Base-by-base conservation (phyloP, 2,888 invertebrate species). In the Orthonychiurus folsomi region DNA sequence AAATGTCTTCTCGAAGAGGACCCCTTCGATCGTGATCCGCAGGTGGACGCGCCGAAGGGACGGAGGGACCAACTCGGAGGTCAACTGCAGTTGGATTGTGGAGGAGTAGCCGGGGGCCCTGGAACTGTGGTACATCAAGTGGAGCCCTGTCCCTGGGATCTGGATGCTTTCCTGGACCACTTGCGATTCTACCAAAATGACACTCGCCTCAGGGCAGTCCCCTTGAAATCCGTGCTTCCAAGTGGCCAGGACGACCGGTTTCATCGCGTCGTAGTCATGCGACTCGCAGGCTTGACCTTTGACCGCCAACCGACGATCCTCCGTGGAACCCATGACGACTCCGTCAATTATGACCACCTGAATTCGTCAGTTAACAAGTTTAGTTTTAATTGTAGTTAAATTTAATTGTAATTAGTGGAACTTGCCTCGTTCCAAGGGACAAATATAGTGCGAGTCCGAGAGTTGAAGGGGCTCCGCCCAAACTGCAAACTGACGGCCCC, bases 191-290 rank as follows among this genome's bases (percentile, higher is more conserved):
- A 90, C 89, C 59, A 93, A 79, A 65, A 93, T 90, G 18, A 91
- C 90, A 74, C 90, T 91, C 75, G 88, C 88, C 74, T 92, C 92
- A 0, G 93, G 90, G 75, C 93, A 93, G n/a, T 92, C 90, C 1
- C 93, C 93, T 76, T 93, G 92, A 79, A 93, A 93, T 60, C 92
- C 92, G 74, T 93, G 92, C 74, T 93, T 91, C 93, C 93, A 93
- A 0, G 93, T 93, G 24, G 93, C 92, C 66, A 93, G 79, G 1
- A 94, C 91, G 0, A 93, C 91, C 0, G 93, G 93, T 76, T 91
- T 91, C 91, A 94, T 92, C 23, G 85, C 79, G 75, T 93, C 93
- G 77, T 92, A 93, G 79, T 93, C 90, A 76, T 93, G 93, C 0
- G 88, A 86, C 24, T 85, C 82, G 75, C 93, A 93, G 0, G 89